Percentiles rank a stretch among this genome's conserved stretches.
phyloP scores from a whole-genome alignment of 2,888 invertebrate genomes.

The Macropis europaea region DNA sequence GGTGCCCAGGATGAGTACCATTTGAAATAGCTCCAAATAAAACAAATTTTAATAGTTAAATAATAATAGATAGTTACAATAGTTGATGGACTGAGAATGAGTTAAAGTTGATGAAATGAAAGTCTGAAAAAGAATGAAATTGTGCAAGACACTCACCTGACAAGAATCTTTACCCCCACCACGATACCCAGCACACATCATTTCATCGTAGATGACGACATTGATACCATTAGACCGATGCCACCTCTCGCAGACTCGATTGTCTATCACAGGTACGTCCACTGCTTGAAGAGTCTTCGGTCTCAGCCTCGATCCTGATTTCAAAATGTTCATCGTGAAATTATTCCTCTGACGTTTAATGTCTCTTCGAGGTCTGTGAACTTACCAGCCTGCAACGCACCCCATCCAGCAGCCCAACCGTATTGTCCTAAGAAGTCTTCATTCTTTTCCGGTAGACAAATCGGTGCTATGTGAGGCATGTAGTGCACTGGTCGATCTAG shows the following conservation, averaged over 20 bases:
- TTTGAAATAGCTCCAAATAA: no score
- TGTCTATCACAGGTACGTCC: constrained; percentile 96
- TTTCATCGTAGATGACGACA: constrained; percentile 95
- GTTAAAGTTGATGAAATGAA: no score
- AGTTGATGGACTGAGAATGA: no score
- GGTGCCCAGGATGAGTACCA: no score
- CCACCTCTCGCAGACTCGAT: constrained; percentile 87
- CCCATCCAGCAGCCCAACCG: constrained; percentile 97
- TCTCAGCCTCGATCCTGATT: constrained; percentile 89
- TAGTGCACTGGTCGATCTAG: constrained; percentile 94
- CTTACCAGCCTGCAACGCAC: constrained; percentile 86
- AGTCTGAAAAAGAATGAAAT: no score
- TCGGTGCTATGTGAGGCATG: constrained; percentile 94
- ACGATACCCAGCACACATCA: constrained; percentile 96
- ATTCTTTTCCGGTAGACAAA: constrained; percentile 94
- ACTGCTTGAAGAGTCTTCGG: constrained; percentile 95
- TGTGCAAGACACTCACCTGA: constrained; percentile 81
- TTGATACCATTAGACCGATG: constrained; percentile 89
- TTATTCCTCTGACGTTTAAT: not conserved
- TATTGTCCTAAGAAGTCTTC: constrained; percentile 94
- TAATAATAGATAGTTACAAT: no score
- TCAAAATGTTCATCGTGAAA: not conserved
- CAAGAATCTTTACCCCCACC: constrained; percentile 92
- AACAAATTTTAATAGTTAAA: no score
- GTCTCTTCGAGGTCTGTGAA: not conserved